Base-by-base conservation (phyloP, 2,888 invertebrate species). In the Leptinotarsa rubiginosa region DNA sequence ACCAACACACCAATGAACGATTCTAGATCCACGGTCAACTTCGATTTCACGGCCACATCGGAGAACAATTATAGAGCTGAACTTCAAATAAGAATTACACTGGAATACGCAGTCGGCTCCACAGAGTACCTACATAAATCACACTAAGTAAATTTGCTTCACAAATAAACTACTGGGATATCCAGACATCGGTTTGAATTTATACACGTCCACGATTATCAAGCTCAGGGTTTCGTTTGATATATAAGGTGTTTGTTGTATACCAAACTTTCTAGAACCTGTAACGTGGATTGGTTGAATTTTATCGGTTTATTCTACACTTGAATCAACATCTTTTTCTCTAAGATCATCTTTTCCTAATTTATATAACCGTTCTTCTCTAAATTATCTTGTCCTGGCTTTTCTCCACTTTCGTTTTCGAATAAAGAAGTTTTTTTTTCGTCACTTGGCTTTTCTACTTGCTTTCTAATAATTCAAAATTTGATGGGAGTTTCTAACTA, bases 21-120 rank as follows among this genome's bases (percentile, higher is more conserved):
- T 47, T 49, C 52, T 16, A 22, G 41, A 67, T 49, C 65, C 66
- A 74, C 41, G 66, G 73, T 70, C 70, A 70, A 52, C 20, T 59
- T 20, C 31, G 41, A 54, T 70, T 74, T 74, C 74, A 74, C 68
- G 74, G 70, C 70, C 74, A 70, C 49, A 67, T 64, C 66, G 74
- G 67, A 70, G 67, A 70, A 66, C 70, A 31, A 70, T 73, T 64
- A 62, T 18, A 52, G 47, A 62, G 67, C 47, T 47, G 59, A 22
- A 65, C 16, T 64, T 47, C 25, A 50, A 18, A 25, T 70, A 41
- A 65, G 59, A 54, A 54, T 41, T 41, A 18, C 16, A 18, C 18
- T 54, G 18, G 54, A 54, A 54, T 54, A 18, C 18, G 20, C 18
- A 50, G 66, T 49, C 18, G 20, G 41, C 41, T 41, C 41, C 66